These are phyloP conservation scores for Taenaris catops DNA, from an alignment of 2,888 invertebrate genomes.

Conservation along the genomic window DNA sequence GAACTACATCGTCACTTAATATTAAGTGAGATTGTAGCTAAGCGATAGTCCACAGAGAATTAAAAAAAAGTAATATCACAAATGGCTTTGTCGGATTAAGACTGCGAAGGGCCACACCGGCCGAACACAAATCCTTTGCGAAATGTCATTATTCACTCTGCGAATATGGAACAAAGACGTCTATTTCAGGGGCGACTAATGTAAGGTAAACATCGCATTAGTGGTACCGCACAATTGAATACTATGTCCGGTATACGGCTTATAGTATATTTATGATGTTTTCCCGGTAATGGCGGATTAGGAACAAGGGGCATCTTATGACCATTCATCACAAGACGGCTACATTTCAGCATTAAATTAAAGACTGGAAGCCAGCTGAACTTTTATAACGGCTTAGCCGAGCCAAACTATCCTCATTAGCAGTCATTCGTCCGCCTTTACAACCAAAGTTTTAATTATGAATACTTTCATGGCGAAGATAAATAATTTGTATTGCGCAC, in stretches of 20 bases:
- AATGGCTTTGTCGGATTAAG: constrained; percentile 50
- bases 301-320: constrained; percentile 52
- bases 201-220: constrained; percentile 66
- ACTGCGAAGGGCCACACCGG: constrained; percentile 29
- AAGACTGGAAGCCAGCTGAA: no score
- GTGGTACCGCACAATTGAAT: constrained; percentile 54
- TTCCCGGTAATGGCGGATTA: constrained; percentile 60
- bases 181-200: constrained; percentile 55
- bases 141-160: constrained; percentile 40
- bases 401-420: constrained; percentile 20
- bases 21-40: no score
- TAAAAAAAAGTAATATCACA: no score
- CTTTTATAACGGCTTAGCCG: constrained; percentile 12
- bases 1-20: no score
- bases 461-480: constrained; percentile 12
- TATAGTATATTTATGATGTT: constrained; percentile 53
- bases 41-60: no score
- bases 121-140: constrained; percentile 32
- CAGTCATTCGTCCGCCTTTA: constrained; percentile 16
- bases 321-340: no score
- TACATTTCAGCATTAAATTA: no score
- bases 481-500: constrained; percentile 7
- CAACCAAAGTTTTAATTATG: constrained; percentile 20
- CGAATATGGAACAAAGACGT: constrained; percentile 45
- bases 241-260: constrained; percentile 44